These are phyloP conservation scores for Bucco capensis DNA, from an alignment of 2,113 vertebrate species.

Conservation along the genomic window DNA sequence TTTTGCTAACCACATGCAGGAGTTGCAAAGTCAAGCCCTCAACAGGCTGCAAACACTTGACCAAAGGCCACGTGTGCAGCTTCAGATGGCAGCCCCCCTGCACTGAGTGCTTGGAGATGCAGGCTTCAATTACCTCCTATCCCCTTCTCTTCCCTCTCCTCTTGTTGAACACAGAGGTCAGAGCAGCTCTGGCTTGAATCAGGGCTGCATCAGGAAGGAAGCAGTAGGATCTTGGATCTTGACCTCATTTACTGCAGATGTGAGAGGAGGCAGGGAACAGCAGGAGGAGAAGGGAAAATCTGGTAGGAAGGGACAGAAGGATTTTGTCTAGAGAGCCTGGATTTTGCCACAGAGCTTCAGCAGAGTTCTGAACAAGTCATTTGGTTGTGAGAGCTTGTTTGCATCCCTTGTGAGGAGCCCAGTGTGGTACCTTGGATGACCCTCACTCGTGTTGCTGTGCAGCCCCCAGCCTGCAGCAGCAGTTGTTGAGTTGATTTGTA, in stretches of 20 bases:
- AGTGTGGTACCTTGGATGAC: not conserved
- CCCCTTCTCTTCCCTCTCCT: not conserved
- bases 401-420: not conserved
- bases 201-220: constrained; percentile 20
- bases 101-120: not conserved
- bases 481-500: not conserved
- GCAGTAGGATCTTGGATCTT: constrained; percentile 31
- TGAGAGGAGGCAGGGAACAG: not conserved
- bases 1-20: not conserved
- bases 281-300: not conserved
- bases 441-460: not conserved
- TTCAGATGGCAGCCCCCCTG: not conserved
- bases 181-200: constrained; percentile 2
- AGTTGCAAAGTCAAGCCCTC: not conserved
- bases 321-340: not conserved
- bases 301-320: not conserved
- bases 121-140: not conserved
- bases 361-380: not conserved
- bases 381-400: not conserved
- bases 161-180: not conserved
- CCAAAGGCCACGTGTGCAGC: not conserved
- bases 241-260: constrained; percentile 53
- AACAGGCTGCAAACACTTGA: not conserved
- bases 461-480: not conserved
- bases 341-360: not conserved